Base-by-base conservation (phyloP, 2,888 invertebrate genomes). In the Pediacus dermestoides region DNA sequence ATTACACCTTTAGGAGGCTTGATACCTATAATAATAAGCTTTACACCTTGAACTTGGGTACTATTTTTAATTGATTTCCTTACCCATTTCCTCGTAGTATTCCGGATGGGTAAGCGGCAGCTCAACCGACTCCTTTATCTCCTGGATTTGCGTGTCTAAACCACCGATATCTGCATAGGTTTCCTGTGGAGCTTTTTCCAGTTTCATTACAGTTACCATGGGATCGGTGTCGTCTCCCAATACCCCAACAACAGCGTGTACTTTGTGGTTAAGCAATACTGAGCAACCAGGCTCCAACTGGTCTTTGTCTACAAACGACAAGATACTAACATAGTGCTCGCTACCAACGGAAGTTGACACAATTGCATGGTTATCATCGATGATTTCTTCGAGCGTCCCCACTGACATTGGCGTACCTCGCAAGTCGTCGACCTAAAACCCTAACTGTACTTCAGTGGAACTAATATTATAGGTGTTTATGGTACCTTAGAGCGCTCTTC, bases 141-240 rank as follows among this genome's bases (percentile, higher is more conserved):
- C 90, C 68, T 93, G 97, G 64, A 99, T 99, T 72, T 99, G 99
- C 18, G 88, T 89, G 64, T 96, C 96, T 7, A 97, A 74, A 9
- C 95, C 96, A 62, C 96, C 96, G 68, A 97, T 97, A 71, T 95
- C 99, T 8, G 97, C 97, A 67, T 99, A 99, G 0, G 97, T 99
- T 72, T 99, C 99, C 67, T 95, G 96, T 1, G 99, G 99, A 4
- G 99, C 99, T 64, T 99, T 99, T 66, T 99, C 99, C 28, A 99
- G 72, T 69, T 99, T 99, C 99, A 99, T 99, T 1, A 99, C 99
- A 7, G 96, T 97, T 2, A 99, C 99, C 97, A 99, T 99, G 2
- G 99, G 99, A 72, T 99, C 99, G 7, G 96, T 97, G 65, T 99
- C 97, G 72, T 99, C 99, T 13, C 93, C 62, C 34, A 58, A 39